A percentile compares a stretch with the other conserved stretches of the same genome.
Evolutionary conservation across 2,113 vertebrate genomes (phyloP).

Genomic region (Callocephalon fimbriatum): DNA sequence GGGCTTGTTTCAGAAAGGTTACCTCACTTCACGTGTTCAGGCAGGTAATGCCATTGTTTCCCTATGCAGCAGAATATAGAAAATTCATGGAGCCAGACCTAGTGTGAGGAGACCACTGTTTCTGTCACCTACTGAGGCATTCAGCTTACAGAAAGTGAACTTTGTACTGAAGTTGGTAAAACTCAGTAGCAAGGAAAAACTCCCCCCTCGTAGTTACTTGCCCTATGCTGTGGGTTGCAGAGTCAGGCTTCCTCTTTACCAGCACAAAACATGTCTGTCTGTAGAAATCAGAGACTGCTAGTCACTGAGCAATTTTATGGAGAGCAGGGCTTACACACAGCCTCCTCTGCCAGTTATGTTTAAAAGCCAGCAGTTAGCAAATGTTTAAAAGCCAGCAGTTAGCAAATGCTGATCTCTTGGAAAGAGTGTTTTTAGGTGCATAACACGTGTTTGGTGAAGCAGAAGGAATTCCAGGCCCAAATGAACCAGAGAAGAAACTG

Average conservation of each 20-base stretch:
- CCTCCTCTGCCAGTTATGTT: background rate
- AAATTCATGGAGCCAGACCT: background rate
- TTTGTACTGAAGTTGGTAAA: background rate
- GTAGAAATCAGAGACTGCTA: background rate
- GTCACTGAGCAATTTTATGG: background rate
- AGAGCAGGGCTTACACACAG: background rate
- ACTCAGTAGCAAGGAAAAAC: background rate
- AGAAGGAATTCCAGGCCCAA: background rate
- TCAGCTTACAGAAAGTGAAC: background rate
- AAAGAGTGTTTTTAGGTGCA: background rate
- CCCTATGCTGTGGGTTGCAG: background rate
- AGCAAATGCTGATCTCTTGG: background rate
- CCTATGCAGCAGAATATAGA: background rate
- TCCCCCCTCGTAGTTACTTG: rapidly evolving
- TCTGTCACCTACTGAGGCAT: background rate
- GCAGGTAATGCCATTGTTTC: background rate
- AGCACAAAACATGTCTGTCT: background rate
- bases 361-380: background rate
- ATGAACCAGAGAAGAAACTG: background rate
- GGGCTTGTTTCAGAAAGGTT: background rate
- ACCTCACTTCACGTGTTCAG: background rate
- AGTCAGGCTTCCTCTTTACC: background rate
- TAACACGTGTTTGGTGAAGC: background rate
- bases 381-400: background rate
- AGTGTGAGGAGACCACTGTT: background rate